Evolutionary conservation across 2,888 invertebrate species (phyloP), one percentile per base, ranked within the genome.

Genomic region (Trisateles emortualis): DNA sequence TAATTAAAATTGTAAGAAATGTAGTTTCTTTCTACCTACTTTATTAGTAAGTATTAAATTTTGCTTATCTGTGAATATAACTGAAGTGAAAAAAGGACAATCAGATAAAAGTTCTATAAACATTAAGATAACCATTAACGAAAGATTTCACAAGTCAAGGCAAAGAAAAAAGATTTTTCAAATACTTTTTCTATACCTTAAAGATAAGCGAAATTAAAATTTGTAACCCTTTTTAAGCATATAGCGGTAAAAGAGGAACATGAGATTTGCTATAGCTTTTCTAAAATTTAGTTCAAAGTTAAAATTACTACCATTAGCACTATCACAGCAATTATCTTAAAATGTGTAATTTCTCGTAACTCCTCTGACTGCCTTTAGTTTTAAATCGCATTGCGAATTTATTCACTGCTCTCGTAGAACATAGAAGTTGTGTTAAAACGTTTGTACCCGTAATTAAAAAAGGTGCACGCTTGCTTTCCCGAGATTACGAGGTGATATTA

Each of bases 401-500:
- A 54, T 64, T 67, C 68, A 59, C 32, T 58, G 58, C 68, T 60
- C 59, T 68, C 53, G 48, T 54, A 35, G 52, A 58, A 52, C 58
- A 44, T 47, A 45, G 45, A 54, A 57, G 59, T 52, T 66, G 50
- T 44, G 54, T 48, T 75, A 72, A 79, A 81, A 71, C 66, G 72
- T 71, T 78, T 72, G 64, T n/a, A n/a, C n/a, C n/a, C n/a, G n/a
- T 77, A 76, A 81, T 77, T 76, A 78, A 81, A 79, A 69, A 76
- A 67, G 60, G 68, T 66, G 68, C 60, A 64, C 52, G 55, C 52
- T 38, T 59, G 46, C 61, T 55, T 55, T 64, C 59, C 41, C 32
- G 32, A 54, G 58, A 66, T 64, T 55, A 66, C 44, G 38, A 59
- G 43, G 54, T 67, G 61, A 65, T 59, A 64, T 58, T 56, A 45